phyloP scores from a whole-genome alignment of 2,888 invertebrate genomes.

The Heteromurus nitidus region DNA sequence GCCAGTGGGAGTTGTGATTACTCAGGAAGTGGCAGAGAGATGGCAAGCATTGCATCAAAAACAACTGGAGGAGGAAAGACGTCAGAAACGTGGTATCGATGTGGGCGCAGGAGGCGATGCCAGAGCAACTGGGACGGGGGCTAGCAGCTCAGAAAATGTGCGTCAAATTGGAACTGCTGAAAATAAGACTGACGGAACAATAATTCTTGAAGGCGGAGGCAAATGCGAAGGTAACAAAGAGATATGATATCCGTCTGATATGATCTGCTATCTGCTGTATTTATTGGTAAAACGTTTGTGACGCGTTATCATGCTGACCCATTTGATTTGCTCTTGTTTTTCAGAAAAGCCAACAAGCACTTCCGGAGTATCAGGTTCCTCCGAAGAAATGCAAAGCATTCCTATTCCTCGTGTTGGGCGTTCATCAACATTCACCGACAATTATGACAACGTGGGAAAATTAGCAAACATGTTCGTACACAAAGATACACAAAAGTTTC shows the following conservation, averaged over 20 bases:
- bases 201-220: neutral
- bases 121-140: neutral
- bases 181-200: neutral
- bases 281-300: neutral
- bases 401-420: neutral
- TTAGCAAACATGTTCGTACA: conserved; percentile 25
- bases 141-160: neutral
- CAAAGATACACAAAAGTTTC: neutral
- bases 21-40: conserved; percentile 40
- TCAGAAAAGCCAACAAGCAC: neutral
- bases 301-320: no score
- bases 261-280: neutral
- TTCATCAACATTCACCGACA: neutral
- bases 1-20: conserved; percentile 30
- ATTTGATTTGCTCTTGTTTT: neutral
- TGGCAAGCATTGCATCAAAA: neutral
- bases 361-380: neutral
- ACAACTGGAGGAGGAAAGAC: neutral
- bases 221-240: neutral
- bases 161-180: neutral
- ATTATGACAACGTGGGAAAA: conserved; percentile 13
- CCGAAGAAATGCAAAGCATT: neutral
- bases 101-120: neutral
- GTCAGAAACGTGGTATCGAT: no score
- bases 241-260: neutral